Percentiles rank a stretch among this genome's conserved stretches.
phyloP scores from a whole-genome alignment of 2,113 vertebrate genomes.

The Amazona guildingii region DNA sequence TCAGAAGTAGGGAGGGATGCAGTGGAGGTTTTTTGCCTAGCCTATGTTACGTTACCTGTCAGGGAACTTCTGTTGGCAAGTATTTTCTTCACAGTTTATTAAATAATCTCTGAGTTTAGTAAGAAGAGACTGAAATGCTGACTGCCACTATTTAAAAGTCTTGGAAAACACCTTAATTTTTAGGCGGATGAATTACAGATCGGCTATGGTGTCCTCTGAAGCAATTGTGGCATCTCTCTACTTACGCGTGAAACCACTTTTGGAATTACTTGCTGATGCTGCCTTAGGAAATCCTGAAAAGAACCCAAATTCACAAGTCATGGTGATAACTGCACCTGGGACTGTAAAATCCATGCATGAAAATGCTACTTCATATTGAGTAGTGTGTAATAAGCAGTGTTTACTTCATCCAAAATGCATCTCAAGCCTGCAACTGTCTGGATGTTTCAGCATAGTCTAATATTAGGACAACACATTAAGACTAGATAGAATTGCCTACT shows the following conservation, averaged over 20 bases:
- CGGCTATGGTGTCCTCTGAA: neutral
- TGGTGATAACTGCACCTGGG: neutral
- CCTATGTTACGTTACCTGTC: fast-evolving
- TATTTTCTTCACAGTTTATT: neutral
- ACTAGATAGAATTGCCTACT: neutral
- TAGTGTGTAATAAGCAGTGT: neutral
- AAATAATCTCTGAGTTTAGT: neutral
- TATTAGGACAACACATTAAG: neutral
- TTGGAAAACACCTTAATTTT: neutral
- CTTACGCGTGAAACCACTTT: neutral
- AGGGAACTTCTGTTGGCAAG: neutral
- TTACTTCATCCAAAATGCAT: neutral
- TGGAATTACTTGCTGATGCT: neutral
- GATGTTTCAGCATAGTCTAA: neutral
- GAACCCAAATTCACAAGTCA: neutral
- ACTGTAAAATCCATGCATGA: neutral
- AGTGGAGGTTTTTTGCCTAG: neutral
- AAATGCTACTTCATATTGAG: neutral
- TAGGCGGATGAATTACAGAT: neutral
- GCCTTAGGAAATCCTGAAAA: neutral
- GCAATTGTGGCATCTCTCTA: neutral
- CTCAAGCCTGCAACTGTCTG: neutral
- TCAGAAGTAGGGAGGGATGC: neutral
- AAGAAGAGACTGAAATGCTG: neutral
- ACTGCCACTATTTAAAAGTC: neutral